A percentile compares a stretch with the other conserved stretches of the same genome.
These are phyloP conservation scores for Pasiphila rectangulata DNA, from an alignment of 2,888 invertebrate genomes.

Conservation along the genomic window DNA sequence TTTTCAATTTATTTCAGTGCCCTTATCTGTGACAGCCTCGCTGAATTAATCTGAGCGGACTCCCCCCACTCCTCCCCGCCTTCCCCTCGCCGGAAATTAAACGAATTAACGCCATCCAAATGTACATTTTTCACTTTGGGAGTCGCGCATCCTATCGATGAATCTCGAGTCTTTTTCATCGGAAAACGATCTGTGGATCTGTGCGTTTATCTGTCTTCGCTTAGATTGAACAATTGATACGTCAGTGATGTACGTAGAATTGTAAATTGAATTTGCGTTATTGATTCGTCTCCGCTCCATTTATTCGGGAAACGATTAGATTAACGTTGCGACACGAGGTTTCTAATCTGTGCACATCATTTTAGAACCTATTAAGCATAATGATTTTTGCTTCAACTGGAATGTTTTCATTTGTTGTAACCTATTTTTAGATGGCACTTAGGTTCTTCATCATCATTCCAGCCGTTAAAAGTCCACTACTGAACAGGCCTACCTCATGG, in stretches of 20 bases:
- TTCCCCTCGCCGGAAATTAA: constrained; percentile 79
- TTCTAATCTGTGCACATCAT: constrained; percentile 9
- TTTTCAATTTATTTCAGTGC: constrained; percentile 82
- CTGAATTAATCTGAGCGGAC: constrained; percentile 79
- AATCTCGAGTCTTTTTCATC: constrained; percentile 76
- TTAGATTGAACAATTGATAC: constrained; percentile 79
- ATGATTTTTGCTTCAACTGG: constrained; percentile 32
- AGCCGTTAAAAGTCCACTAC: too few species aligned
- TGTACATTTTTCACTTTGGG: constrained; percentile 80
- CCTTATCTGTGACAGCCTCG: constrained; percentile 78
- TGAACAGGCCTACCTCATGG: too few species aligned
- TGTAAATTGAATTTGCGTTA: constrained; percentile 77
- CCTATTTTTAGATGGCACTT: too few species aligned
- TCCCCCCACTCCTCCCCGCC: constrained; percentile 44
- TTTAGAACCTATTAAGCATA: not conserved
- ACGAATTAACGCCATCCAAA: constrained; percentile 82
- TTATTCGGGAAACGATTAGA: constrained; percentile 72
- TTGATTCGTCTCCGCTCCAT: constrained; percentile 72
- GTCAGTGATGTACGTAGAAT: constrained; percentile 75
- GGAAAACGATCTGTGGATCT: constrained; percentile 68
- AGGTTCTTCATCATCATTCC: too few species aligned
- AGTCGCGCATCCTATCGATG: constrained; percentile 75
- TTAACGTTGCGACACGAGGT: constrained; percentile 54
- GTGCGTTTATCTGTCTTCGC: constrained; percentile 76
- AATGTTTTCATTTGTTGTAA: constrained; percentile 29